Evolutionary conservation across 2,797 vertebrate genomes (phyloP).

Genomic region (Dermochelys coriacea): DNA sequence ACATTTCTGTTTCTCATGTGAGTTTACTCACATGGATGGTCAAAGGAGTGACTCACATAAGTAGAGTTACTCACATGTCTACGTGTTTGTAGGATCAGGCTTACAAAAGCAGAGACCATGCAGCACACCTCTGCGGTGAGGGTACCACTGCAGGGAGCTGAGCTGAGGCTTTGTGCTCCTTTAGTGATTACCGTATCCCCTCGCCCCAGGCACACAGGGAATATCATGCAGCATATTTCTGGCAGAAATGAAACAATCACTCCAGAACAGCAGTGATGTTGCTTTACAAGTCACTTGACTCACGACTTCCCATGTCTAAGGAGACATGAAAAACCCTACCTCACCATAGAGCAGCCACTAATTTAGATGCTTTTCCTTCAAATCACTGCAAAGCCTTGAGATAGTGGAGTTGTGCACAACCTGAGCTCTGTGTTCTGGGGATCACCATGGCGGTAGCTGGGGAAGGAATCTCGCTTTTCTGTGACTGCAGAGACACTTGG

Average conservation of each 20-base stretch:
- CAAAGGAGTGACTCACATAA: background rate
- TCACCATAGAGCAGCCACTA: background rate
- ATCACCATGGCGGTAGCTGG: fast-evolving
- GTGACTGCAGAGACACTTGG: fast-evolving
- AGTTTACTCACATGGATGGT: background rate
- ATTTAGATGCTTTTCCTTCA: background rate
- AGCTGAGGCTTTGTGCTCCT: background rate
- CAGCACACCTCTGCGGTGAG: background rate
- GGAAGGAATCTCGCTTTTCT: background rate
- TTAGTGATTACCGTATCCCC: background rate
- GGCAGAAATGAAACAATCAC: background rate
- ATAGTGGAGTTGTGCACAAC: background rate
- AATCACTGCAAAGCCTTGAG: background rate
- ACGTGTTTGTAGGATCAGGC: background rate
- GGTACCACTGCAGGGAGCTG: background rate
- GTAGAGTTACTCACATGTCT: background rate
- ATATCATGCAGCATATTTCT: background rate
- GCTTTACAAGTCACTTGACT: background rate
- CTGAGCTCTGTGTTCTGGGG: background rate
- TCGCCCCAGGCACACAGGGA: background rate
- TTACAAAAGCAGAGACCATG: background rate
- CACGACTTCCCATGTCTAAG: fast-evolving
- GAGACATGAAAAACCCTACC: background rate
- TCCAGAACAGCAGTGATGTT: background rate
- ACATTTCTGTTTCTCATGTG: background rate